Evolutionary conservation across 2,113 vertebrate genomes (phyloP).

Genomic region (Candoia aspera): DNA sequence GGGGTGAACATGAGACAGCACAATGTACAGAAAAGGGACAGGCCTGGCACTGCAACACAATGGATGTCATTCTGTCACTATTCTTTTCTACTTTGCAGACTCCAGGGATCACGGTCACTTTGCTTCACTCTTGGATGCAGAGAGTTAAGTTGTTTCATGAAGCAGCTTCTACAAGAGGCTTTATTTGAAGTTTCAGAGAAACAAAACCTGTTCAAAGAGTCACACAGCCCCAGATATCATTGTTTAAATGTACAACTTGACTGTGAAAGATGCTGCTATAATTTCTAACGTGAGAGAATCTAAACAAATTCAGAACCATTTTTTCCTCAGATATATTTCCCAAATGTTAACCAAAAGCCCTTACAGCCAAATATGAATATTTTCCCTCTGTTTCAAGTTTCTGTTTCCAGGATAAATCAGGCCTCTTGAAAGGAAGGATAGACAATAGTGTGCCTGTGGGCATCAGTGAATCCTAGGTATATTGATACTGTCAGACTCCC

Average conservation of each 20-base stretch:
- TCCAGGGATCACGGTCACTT: background rate
- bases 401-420: background rate
- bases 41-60: background rate
- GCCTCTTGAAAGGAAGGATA: background rate
- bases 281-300: too few species aligned
- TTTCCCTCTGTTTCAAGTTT: background rate
- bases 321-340: too few species aligned
- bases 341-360: too few species aligned
- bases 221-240: background rate
- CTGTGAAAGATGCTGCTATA: too few species aligned
- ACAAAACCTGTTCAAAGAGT: background rate
- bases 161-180: background rate
- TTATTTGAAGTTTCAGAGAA: background rate
- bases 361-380: background rate
- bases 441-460: background rate
- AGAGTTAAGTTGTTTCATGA: background rate
- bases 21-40: background rate
- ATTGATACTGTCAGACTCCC: background rate
- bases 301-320: too few species aligned
- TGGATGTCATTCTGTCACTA: background rate
- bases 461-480: background rate
- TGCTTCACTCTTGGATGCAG: background rate
- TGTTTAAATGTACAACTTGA: background rate
- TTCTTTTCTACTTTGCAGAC: background rate
- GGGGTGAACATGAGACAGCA: background rate